Evolutionary conservation across 2,888 invertebrate species (phyloP), one percentile per base, ranked within the genome.

Genomic region (Temnothorax rugatulus): DNA sequence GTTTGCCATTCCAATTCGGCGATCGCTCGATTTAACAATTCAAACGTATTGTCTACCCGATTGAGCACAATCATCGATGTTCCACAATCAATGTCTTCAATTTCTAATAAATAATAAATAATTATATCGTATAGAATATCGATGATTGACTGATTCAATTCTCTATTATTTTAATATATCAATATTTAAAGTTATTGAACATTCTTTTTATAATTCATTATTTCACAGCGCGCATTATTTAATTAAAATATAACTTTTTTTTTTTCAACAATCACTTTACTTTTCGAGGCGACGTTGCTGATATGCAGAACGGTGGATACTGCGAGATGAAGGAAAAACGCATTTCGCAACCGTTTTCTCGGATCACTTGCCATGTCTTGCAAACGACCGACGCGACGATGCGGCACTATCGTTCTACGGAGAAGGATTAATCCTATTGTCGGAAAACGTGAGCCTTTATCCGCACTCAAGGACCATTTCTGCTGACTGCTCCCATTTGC

Each of bases 1-100:
- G 85, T 74, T 69, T 88, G 79, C 92, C 92, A 92, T 74, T 89
- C 90, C 34, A 91, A 77, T 69, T 77, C 44, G 2, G 90, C 88
- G 47, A 71, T 89, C 21, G 86, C 77, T 64, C 83, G 86, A 82
- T 91, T 91, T 29, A 92, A 50, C 11, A 57, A 44, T 76, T 86
- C 75, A 38, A 91, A 82, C 47, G 89, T 88, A 0, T 81, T 52
- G 50, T 90, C 91, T 64, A 91, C 87, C 69, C 81, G 82, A 1
- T 79, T 63, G 7, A 87, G 38, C 15, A 64, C 34, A 21, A 21
- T 38, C 50, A 13, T 54, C 41, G 21, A 41, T 7, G 59, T 64
- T 50, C 11, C 38, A 21, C 47, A 13, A 61, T 44, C 29, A 18
- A 47, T 44, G 15, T 41, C n/a, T 54, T 44, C 4, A 50, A 18